Percentiles rank a stretch among this genome's conserved stretches.
These are phyloP conservation scores for Alethe castanea DNA, from an alignment of 2,113 vertebrate species.

Conservation along the genomic window DNA sequence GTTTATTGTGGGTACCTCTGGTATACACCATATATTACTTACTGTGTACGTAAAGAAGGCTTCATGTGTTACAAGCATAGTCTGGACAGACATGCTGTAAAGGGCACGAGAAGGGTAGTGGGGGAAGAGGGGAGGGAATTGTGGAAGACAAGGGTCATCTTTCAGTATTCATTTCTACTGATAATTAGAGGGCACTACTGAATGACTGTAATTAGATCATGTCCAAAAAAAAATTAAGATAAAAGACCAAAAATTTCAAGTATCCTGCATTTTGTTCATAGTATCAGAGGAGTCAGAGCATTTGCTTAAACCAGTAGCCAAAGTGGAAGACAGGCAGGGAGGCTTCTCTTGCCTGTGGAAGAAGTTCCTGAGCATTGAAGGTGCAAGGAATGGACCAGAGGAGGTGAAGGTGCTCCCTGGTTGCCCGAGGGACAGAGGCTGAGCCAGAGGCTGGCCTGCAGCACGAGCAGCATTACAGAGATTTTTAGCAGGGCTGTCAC, in stretches of 20 bases:
- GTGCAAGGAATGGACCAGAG: not conserved
- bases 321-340: not conserved
- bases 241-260: constrained; percentile 41
- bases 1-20: not conserved
- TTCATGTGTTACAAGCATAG: not conserved
- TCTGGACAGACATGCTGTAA: not conserved
- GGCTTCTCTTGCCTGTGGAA: not conserved
- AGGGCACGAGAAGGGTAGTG: constrained; percentile 30
- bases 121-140: constrained; percentile 23
- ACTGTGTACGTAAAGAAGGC: not conserved
- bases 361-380: not conserved
- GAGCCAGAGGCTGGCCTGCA: not conserved
- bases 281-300: not conserved
- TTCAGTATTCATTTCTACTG: constrained; percentile 71
- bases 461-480: not conserved
- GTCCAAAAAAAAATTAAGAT: constrained; percentile 70
- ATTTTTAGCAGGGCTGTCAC: not conserved
- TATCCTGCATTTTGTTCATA: constrained; percentile 17
- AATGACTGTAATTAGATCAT: constrained; percentile 66
- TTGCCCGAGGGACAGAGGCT: not conserved
- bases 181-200: constrained; percentile 64
- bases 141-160: constrained; percentile 63
- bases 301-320: not conserved
- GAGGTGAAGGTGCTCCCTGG: not conserved
- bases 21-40: not conserved